These are phyloP conservation scores for Sebastes hopkinsi DNA, from an alignment of 2,797 vertebrate genomes.

Conservation along the genomic window DNA sequence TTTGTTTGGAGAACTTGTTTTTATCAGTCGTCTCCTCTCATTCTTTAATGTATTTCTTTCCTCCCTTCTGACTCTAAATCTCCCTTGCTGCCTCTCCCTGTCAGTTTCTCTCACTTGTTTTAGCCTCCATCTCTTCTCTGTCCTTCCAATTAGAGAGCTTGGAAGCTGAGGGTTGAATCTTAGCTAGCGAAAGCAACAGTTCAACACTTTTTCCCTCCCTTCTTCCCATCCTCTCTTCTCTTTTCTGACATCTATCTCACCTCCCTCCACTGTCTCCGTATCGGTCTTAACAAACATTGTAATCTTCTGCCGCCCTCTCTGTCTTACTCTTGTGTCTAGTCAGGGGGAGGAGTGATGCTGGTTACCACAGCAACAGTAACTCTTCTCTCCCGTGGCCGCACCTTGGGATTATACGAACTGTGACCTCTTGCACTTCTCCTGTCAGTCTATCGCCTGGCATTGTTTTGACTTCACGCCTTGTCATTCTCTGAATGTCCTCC, in stretches of 20 bases:
- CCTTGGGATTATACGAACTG: slow-evolving; percentile 12
- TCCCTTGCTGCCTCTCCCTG: not conserved
- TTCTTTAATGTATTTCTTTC: not conserved
- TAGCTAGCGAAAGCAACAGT: not conserved
- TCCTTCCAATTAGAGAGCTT: slow-evolving; percentile 42
- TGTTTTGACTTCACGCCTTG: slow-evolving; percentile 1
- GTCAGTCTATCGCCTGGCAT: slow-evolving; percentile 2
- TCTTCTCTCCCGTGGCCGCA: not conserved
- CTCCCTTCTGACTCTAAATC: not conserved
- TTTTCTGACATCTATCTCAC: slow-evolving; percentile 1
- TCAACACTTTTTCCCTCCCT: not conserved
- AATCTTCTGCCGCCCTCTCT: not conserved
- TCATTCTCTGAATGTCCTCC: slow-evolving; percentile 8
- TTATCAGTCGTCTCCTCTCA: not conserved
- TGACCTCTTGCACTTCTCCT: slow-evolving; percentile 37
- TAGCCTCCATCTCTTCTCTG: not conserved
- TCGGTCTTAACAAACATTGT: not conserved
- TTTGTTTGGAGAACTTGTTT: not conserved
- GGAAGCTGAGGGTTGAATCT: slow-evolving; percentile 24
- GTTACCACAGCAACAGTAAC: slow-evolving; percentile 52
- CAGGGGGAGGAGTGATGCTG: slow-evolving; percentile 21
- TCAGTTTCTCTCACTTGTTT: not conserved
- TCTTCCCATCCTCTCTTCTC: not conserved
- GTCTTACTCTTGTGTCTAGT: slow-evolving; percentile 1
- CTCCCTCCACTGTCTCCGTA: not conserved